phyloP scores from a whole-genome alignment of 2,113 vertebrate genomes.

The Gulo gulo region DNA sequence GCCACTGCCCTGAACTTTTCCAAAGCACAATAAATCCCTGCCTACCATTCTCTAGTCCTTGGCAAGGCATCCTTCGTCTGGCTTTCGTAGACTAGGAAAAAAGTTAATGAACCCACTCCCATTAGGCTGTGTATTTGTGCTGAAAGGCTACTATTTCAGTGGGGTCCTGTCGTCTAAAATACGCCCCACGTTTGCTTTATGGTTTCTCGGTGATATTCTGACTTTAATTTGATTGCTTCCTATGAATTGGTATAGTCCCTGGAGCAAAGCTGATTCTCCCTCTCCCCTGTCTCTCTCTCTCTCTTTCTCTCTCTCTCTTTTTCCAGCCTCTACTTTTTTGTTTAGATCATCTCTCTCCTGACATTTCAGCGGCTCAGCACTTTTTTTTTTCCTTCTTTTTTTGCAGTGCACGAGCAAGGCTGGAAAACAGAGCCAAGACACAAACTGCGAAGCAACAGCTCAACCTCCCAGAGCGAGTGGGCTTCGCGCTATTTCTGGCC shows the following conservation, averaged over 20 bases:
- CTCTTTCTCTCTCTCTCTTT: rapidly evolving
- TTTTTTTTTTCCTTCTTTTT: neutral
- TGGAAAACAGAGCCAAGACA: conserved; percentile 26
- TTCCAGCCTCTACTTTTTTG: neutral
- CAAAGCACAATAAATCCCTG: neutral
- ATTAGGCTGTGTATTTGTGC: neutral
- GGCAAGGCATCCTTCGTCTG: neutral
- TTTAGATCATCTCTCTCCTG: neutral
- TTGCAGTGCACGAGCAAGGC: neutral
- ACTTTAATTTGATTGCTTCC: neutral
- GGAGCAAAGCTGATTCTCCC: neutral
- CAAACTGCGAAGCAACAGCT: neutral
- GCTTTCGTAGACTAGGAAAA: neutral
- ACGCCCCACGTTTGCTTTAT: neutral
- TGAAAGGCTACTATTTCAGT: neutral
- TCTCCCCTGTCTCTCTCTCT: neutral
- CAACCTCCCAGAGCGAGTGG: neutral
- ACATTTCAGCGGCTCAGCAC: conserved; percentile 6
- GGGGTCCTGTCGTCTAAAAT: neutral
- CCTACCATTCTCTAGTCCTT: neutral
- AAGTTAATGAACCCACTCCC: neutral
- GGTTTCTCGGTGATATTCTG: neutral
- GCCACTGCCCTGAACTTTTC: neutral
- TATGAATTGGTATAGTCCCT: neutral
- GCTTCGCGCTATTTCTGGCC: neutral